Percentiles rank a stretch among this genome's conserved stretches.
Conservation (phyloP, 2,797 vertebrate genomes). For the Artibeus jamaicensis region DNA sequence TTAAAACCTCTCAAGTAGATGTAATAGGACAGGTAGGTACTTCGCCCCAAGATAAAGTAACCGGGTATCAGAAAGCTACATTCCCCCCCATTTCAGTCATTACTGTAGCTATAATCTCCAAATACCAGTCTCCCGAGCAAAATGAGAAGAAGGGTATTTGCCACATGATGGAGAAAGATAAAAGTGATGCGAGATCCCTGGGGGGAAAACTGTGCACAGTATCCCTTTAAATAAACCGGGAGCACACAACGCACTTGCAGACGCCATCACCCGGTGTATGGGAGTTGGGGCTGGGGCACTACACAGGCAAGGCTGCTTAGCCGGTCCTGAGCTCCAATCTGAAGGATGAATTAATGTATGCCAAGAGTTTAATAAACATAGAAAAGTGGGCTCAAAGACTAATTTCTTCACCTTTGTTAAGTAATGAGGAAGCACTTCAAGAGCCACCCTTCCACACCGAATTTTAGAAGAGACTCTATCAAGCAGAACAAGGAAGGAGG, state of each 20-base stretch:
- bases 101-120: neutral
- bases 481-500: neutral
- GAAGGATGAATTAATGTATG: neutral
- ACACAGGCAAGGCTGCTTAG: neutral
- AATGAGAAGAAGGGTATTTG: slow-evolving; percentile 8
- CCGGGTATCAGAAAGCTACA: neutral
- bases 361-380: neutral
- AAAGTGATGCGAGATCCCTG: neutral
- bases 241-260: neutral
- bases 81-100: neutral
- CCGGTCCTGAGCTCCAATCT: neutral
- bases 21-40: neutral
- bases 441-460: neutral
- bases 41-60: slow-evolving; percentile 16
- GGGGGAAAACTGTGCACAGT: neutral
- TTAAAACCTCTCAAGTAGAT: neutral
- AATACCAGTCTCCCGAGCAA: neutral
- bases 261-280: neutral
- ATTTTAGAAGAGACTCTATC: neutral
- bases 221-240: neutral
- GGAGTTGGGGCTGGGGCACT: neutral
- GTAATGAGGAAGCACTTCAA: neutral
- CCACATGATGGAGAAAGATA: neutral
- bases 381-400: neutral
- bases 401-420: neutral